phyloP scores from a whole-genome alignment of 2,888 invertebrate species.

The Tetranychus piercei region DNA sequence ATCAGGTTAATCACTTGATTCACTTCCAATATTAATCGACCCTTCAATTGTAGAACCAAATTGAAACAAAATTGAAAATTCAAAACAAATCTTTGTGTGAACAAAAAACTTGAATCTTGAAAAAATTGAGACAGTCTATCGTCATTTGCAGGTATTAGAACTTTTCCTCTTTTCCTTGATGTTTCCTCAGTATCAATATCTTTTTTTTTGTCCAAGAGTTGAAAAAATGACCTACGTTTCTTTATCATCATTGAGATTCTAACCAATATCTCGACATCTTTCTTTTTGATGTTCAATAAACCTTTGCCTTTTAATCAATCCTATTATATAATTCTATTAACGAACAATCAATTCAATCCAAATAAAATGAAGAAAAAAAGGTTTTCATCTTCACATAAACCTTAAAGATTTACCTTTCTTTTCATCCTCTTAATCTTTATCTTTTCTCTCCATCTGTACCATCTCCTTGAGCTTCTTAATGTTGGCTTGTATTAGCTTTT shows the following conservation, averaged over 20 bases:
- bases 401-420: background rate
- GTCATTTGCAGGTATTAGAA: too few species aligned
- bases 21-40: too few species aligned
- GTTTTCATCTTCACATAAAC: background rate
- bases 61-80: too few species aligned
- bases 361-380: background rate
- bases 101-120: too few species aligned
- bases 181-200: too few species aligned
- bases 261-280: background rate
- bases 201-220: too few species aligned
- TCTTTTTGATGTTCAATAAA: background rate
- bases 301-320: background rate
- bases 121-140: too few species aligned
- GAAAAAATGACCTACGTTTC: background rate
- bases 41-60: too few species aligned
- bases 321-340: background rate
- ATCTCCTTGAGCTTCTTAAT: background rate
- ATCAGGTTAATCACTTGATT: too few species aligned
- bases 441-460: background rate
- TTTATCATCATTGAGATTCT: background rate
- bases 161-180: too few species aligned
- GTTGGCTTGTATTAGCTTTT: background rate
- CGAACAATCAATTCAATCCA: background rate
- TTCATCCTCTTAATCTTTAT: background rate
- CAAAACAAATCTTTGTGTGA: too few species aligned